Evolutionary conservation across 2,888 invertebrate genomes (phyloP).

Genomic region (Orgyia antiqua): DNA sequence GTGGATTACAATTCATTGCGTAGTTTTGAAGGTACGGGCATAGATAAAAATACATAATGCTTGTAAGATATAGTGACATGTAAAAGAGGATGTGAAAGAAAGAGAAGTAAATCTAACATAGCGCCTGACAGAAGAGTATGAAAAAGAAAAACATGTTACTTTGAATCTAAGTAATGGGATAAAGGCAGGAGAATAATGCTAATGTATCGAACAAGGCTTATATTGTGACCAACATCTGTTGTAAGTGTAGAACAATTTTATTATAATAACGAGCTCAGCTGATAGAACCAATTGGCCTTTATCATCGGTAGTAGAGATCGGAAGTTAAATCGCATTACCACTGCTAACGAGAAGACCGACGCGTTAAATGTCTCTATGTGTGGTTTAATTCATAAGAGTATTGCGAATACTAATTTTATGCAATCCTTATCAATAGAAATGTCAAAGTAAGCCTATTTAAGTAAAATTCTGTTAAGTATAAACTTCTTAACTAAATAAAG

Average conservation of each 20-base stretch:
- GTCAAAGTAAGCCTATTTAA: neutral
- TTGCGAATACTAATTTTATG: neutral
- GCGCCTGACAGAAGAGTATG: too few relatives aligned
- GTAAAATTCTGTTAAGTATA: neutral
- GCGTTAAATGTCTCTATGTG: constrained; percentile 29
- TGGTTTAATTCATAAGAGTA: constrained; percentile 12
- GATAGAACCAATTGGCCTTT: constrained; percentile 46
- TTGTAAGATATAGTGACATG: too few relatives aligned
- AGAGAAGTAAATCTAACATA: too few relatives aligned
- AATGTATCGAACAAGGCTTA: constrained; percentile 16
- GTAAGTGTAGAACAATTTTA: constrained; percentile 36
- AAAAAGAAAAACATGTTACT: too few relatives aligned
- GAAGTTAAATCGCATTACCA: constrained; percentile 49
- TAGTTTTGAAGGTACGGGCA: too few relatives aligned
- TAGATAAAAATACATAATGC: too few relatives aligned
- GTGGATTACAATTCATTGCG: too few relatives aligned
- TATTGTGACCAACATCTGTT: constrained; percentile 15
- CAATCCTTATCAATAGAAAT: neutral
- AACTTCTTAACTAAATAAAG: too few relatives aligned
- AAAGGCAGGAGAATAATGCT: too few relatives aligned
- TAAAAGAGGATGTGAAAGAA: too few relatives aligned
- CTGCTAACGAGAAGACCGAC: constrained; percentile 48
- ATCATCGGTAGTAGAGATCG: constrained; percentile 40
- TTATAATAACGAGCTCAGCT: constrained; percentile 39
- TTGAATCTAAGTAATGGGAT: too few relatives aligned